Evolutionary conservation across 1,140 invertebrate species (phyloP).

Genomic region (Lasaia peninsularis): DNA sequence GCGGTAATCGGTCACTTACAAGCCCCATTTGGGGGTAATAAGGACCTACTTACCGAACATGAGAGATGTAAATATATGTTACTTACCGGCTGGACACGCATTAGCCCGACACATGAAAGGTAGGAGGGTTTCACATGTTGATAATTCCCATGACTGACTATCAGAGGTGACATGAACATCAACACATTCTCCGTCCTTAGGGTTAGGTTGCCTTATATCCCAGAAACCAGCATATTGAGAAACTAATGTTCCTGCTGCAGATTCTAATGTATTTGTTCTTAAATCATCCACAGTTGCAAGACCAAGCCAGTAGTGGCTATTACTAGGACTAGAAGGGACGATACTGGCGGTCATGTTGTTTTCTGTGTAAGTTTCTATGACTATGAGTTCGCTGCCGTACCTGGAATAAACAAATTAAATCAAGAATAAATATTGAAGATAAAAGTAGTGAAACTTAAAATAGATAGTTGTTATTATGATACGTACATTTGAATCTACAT

Average conservation of each 20-base stretch:
- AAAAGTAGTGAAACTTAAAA: background rate
- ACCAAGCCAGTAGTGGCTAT: slow-evolving; percentile 91
- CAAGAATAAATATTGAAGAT: no score
- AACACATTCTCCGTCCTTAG: slow-evolving; percentile 91
- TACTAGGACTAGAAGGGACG: slow-evolving; percentile 80
- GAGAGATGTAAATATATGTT: background rate
- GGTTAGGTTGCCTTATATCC: slow-evolving; percentile 91
- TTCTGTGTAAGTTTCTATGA: slow-evolving; percentile 92
- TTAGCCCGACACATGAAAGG: slow-evolving; percentile 95
- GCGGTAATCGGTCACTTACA: no score
- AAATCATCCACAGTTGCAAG: slow-evolving; percentile 93
- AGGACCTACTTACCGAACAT: no score
- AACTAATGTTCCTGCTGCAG: slow-evolving; percentile 92
- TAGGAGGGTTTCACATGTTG: slow-evolving; percentile 94
- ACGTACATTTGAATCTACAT: no score
- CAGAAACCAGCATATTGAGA: slow-evolving; percentile 96
- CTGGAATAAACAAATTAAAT: slow-evolving; percentile 72
- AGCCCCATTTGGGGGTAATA: no score
- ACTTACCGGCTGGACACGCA: slow-evolving; percentile 92
- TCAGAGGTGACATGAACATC: slow-evolving; percentile 86
- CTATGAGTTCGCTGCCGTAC: slow-evolving; percentile 94
- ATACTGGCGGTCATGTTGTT: slow-evolving; percentile 93
- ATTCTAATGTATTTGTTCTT: slow-evolving; percentile 94
- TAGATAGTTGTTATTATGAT: no score
- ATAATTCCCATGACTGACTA: slow-evolving; percentile 93